Percentiles rank a stretch among this genome's conserved stretches.
These are phyloP conservation scores for Rhagonycha lutea DNA, from an alignment of 2,888 invertebrate species.

Conservation along the genomic window DNA sequence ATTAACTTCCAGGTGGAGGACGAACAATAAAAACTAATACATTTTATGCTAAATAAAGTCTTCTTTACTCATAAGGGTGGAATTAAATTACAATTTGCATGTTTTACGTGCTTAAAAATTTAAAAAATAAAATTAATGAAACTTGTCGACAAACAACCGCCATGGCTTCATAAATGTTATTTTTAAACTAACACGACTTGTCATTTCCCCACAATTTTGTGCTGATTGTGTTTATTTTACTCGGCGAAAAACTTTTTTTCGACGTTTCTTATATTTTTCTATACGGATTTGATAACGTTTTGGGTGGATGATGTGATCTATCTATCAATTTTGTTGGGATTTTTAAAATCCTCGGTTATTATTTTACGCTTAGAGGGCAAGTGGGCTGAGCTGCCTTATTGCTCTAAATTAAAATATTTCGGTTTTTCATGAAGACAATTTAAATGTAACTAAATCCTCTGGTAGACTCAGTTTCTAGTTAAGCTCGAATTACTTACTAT, in stretches of 20 bases:
- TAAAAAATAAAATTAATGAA: not conserved
- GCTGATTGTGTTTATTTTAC: not conserved
- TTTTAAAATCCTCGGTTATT: not conserved
- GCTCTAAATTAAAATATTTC: not conserved
- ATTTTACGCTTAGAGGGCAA: not conserved
- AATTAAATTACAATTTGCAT: not conserved
- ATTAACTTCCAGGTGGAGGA: conserved; percentile 9
- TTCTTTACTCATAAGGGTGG: not conserved
- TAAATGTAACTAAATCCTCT: not conserved
- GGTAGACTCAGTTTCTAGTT: not conserved
- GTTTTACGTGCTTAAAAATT: not conserved
- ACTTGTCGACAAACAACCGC: not conserved
- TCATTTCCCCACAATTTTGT: not conserved
- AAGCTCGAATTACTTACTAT: conserved; percentile 4
- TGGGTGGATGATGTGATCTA: not conserved
- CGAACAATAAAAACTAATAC: conserved; percentile 6
- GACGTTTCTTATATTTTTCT: not conserved
- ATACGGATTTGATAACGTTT: not conserved
- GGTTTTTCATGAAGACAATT: not conserved
- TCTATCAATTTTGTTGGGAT: not conserved
- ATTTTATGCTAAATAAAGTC: not conserved
- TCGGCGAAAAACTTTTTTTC: not conserved
- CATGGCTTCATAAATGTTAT: not conserved
- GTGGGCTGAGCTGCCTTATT: not conserved
- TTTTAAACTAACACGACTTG: not conserved